Evolutionary conservation across 2,797 vertebrate genomes (phyloP), one percentile per base, ranked within the genome.

Genomic region (Chiroxiphia lanceolata): DNA sequence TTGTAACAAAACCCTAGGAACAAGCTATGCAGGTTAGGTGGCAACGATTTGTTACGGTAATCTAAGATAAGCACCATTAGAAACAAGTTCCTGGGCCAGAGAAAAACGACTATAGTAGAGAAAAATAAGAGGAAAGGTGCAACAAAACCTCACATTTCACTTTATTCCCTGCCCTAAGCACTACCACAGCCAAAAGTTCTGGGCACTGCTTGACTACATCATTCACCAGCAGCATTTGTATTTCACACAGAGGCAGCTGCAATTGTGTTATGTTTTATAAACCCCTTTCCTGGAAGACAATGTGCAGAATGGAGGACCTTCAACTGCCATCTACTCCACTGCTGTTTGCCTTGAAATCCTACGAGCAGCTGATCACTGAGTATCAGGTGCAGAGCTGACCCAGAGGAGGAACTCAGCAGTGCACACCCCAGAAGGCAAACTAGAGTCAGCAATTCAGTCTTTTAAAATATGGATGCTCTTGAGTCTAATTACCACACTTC

Each of bases 401-500:
- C 75, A 36, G 40, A 53, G 40, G 42, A 57, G 57, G 61, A 72
- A 33, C 71, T 76, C 23, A 13, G 9, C 63, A 56, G 65, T 27
- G 33, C 83, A 23, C 17, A 26, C 5, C 0, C 0, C 42, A 71
- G n/a, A 87, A 60, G 50, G 21, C 47, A 60, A 71, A 81, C 31
- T 2, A 27, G 33, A 87, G 53, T 42, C 76, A 91, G 70, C 89
- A 87, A 44, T 10, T 79, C 51, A 59, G 19, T 9, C 71, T 36
- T 11, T 48, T 74, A 84, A 94, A 96, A 96, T 65, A 94, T 36
- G 40, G 75, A 31, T 42, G 82, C 18, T 84, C 87, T 44, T 7
- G 23, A 70, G 36, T 68, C 54, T 88, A 81, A 87, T 94, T 68
- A 87, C 26, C 69, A 76, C 54, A 84, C 42, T 77, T 89, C 87